Evolutionary conservation across 2,888 invertebrate species (phyloP), one percentile per base, ranked within the genome.

Genomic region (Panorpa germanica): DNA sequence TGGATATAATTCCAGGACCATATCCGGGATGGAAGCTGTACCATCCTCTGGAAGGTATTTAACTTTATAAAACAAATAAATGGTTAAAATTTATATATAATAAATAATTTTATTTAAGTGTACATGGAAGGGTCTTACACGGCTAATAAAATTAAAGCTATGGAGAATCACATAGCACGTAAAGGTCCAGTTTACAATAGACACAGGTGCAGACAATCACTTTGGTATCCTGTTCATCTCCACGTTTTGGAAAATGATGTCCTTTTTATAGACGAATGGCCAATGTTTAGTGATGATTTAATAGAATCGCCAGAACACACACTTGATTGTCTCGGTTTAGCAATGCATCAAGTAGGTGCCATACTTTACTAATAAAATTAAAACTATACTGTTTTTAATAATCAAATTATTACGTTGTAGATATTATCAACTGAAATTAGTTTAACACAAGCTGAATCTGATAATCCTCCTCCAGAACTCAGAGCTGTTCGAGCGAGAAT

Each of bases 11-110:
- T 32, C 35, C 39, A 30, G 47, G 43, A 35, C 58, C 59, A 4
- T 76, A 72, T 48, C 59, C 65, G 39, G 69, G 72, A 12, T 85
- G 85, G 78, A 69, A 70, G 38, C 52, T 80, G 6, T 88, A 86
- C 53, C 80, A 85, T 49, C 65, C 73, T 20, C 59, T 65, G 31
- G 69, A 74, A 59, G 67, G 74, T 68, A 50, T 44, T 40, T 25
- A 30, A 33, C 19, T 18, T 14, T 21, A 13, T 29, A 13, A 16
- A 18, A 12, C 24, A 20, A 12, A 19, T 18, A 16, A 12, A 9
- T 20, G 19, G 8, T 6, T 32, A 28, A 21, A 31, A 27, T 31
- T 18, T 13, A 7, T 29, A 15, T 25, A 30, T 22, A 26, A 16
- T 26, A 15, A 16, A 30, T 21, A 7, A 21, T 21, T 14, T 27